Conservation (phyloP, 2,888 invertebrate species). For the Matsumyia berberina region DNA sequence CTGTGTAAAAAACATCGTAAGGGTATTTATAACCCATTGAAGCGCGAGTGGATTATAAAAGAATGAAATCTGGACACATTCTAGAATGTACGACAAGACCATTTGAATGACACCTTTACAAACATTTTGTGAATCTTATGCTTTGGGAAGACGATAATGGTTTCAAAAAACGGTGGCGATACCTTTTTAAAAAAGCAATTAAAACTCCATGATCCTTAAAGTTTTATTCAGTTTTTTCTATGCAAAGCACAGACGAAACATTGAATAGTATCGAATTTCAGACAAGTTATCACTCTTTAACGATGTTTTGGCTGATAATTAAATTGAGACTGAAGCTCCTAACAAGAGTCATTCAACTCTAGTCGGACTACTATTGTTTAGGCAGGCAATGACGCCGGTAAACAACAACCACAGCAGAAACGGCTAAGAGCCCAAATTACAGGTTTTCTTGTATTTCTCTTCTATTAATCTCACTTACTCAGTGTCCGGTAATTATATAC, state of each 20-base stretch:
- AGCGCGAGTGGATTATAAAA: too few species aligned
- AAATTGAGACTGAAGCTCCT: neutral
- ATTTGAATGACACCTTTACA: too few species aligned
- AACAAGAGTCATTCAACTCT: conserved; percentile 21
- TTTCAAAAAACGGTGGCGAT: too few species aligned
- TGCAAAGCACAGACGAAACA: neutral
- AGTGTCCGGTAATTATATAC: conserved; percentile 34
- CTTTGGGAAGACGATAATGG: too few species aligned
- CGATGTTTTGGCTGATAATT: neutral
- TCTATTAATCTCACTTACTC: conserved; percentile 27
- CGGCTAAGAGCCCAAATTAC: conserved; percentile 18
- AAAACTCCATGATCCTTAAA: too few species aligned
- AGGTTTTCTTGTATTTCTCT: neutral
- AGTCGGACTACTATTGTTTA: neutral
- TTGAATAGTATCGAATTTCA: neutral
- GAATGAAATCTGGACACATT: too few species aligned
- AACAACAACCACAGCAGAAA: neutral
- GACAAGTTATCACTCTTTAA: neutral
- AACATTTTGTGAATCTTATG: too few species aligned
- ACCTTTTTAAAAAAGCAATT: too few species aligned
- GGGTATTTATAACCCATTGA: too few species aligned
- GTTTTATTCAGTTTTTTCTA: too few species aligned
- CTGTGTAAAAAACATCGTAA: too few species aligned
- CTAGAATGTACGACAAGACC: too few species aligned
- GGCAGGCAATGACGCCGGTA: conserved; percentile 1